These are phyloP conservation scores for Xanthia icteritia DNA, from an alignment of 2,888 invertebrate species.

Conservation along the genomic window DNA sequence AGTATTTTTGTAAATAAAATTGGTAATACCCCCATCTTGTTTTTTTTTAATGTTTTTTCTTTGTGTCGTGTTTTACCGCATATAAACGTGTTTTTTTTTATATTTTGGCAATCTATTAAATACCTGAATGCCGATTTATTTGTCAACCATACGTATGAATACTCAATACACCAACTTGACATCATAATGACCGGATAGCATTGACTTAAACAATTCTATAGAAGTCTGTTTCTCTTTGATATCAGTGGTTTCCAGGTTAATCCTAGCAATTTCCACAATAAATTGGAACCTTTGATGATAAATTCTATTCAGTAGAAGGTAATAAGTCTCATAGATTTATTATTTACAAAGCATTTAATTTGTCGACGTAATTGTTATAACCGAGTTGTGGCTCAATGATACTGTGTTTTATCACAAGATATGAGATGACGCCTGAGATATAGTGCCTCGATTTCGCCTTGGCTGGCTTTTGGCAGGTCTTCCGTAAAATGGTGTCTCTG, in stretches of 20 bases:
- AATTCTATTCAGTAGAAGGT: slow-evolving; percentile 21
- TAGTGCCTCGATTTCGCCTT: no score
- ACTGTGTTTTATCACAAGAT: no score
- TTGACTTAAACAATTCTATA: slow-evolving; percentile 48
- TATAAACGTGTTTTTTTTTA: no score
- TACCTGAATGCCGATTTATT: slow-evolving; percentile 22
- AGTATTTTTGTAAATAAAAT: neutral
- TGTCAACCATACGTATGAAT: slow-evolving; percentile 38
- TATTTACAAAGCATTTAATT: no score
- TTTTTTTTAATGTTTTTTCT: no score
- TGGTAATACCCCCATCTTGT: no score
- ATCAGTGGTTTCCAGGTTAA: slow-evolving; percentile 36
- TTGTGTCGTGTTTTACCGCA: no score
- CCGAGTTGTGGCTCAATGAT: no score
- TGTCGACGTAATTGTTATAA: no score
- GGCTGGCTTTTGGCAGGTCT: no score
- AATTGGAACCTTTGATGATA: slow-evolving; percentile 53
- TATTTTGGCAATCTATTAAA: neutral
- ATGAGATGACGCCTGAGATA: no score
- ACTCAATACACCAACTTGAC: slow-evolving; percentile 41
- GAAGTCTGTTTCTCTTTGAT: slow-evolving; percentile 51
- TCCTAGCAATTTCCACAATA: slow-evolving; percentile 50
- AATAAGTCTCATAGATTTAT: neutral
- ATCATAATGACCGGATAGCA: slow-evolving; percentile 42
- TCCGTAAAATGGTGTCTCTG: no score